Evolutionary conservation across 1,140 invertebrate genomes (phyloP).

Genomic region (Pogonus chalceus): DNA sequence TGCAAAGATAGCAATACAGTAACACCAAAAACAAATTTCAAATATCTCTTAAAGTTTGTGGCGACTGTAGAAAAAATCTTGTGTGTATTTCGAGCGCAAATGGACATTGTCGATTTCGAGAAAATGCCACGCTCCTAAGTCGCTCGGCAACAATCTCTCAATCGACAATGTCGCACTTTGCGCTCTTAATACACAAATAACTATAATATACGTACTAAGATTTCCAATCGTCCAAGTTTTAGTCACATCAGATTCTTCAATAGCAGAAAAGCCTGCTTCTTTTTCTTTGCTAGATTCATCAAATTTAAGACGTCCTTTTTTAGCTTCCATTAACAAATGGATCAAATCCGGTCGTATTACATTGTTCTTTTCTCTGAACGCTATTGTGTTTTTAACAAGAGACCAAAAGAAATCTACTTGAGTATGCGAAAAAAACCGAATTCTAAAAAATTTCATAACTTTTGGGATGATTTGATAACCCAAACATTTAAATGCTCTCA

Average conservation of each 20-base stretch:
- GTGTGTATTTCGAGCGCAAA: no score
- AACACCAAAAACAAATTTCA: no score
- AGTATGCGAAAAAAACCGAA: slow-evolving; percentile 19
- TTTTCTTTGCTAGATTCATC: not conserved
- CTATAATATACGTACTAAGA: no score
- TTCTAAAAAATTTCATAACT: slow-evolving; percentile 9
- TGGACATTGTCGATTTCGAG: no score
- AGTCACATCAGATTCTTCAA: slow-evolving; percentile 22
- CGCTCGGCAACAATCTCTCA: no score
- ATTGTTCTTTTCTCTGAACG: slow-evolving; percentile 27
- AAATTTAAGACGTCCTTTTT: slow-evolving; percentile 23
- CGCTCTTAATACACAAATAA: no score
- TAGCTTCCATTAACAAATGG: slow-evolving; percentile 35
- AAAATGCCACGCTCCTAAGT: no score
- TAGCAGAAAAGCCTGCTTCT: slow-evolving; percentile 23
- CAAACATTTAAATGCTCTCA: slow-evolving; percentile 10
- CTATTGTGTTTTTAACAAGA: slow-evolving; percentile 30
- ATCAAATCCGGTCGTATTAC: slow-evolving; percentile 37
- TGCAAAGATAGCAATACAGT: no score
- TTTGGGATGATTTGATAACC: not conserved
- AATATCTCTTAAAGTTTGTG: no score
- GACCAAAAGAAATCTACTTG: slow-evolving; percentile 27
- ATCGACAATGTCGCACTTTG: no score
- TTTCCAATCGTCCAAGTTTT: no score
- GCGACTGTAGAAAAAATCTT: no score